Conservation (phyloP, 1,140 invertebrate genomes). For the Drosophila sulfurigaster region DNA sequence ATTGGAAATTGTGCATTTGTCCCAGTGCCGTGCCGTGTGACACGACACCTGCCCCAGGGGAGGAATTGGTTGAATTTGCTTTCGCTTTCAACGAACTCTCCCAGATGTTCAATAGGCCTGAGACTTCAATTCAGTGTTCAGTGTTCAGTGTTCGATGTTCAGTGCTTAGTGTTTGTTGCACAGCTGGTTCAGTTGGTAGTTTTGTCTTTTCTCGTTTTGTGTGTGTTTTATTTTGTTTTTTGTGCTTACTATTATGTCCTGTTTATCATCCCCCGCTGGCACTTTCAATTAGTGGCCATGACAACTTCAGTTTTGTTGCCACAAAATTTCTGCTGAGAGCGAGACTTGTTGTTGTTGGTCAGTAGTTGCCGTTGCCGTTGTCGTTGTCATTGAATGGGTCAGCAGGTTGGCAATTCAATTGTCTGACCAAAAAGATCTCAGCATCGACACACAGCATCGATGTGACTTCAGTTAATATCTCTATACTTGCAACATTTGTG, state of each 20-base stretch:
- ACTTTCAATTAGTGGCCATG: conserved; percentile 76
- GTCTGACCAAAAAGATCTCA: conserved; percentile 5
- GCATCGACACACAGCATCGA: neutral
- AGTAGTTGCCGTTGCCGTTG: conserved; percentile 1
- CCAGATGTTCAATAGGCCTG: conserved; percentile 18
- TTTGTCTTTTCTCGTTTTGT: neutral
- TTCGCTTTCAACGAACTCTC: neutral
- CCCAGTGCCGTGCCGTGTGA: conserved; percentile 16
- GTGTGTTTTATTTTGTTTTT: neutral
- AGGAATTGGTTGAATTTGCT: conserved; percentile 10
- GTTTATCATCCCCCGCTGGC: conserved; percentile 45
- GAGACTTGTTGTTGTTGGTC: neutral
- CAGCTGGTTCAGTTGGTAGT: too few species aligned
- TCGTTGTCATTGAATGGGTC: conserved; percentile 31
- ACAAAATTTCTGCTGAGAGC: conserved; percentile 10
- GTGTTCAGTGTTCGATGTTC: too few species aligned
- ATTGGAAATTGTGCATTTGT: conserved; percentile 23
- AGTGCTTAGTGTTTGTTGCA: too few species aligned
- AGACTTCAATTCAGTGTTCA: too few species aligned
- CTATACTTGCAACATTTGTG: neutral
- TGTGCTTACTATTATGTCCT: conserved; percentile 7
- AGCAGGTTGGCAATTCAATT: conserved; percentile 51
- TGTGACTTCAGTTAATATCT: neutral
- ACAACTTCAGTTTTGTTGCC: conserved; percentile 63
- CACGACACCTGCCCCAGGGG: conserved; percentile 30